These are phyloP conservation scores for Notocelia uddmanniana DNA, from an alignment of 2,888 invertebrate species.

Conservation along the genomic window DNA sequence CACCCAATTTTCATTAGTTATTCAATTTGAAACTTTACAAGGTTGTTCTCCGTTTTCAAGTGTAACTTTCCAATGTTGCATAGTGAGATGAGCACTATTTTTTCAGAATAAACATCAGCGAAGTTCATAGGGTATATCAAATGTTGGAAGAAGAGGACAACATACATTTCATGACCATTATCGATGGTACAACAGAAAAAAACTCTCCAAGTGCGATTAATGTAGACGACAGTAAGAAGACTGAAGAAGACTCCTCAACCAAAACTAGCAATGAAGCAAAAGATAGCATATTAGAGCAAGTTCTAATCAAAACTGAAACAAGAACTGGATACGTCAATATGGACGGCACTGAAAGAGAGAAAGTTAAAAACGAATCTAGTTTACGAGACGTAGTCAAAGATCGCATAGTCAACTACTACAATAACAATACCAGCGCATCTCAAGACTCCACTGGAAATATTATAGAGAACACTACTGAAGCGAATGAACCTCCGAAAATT, in stretches of 20 bases:
- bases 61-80: too few relatives aligned
- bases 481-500: constrained; percentile 36
- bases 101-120: constrained; percentile 80
- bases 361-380: constrained; percentile 67
- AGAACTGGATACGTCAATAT: constrained; percentile 78
- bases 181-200: constrained; percentile 64
- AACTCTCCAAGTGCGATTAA: constrained; percentile 52
- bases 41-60: too few relatives aligned
- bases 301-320: constrained; percentile 78
- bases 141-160: constrained; percentile 82
- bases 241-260: constrained; percentile 32
- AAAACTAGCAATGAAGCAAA: constrained; percentile 46
- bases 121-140: constrained; percentile 80
- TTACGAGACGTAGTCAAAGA: constrained; percentile 72
- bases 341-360: constrained; percentile 78
- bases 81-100: too few relatives aligned
- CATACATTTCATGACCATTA: constrained; percentile 75
- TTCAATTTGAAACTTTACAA: too few relatives aligned
- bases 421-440: constrained; percentile 55
- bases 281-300: constrained; percentile 58
- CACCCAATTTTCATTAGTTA: too few relatives aligned
- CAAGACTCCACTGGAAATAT: constrained; percentile 49
- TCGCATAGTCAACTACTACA: constrained; percentile 66
- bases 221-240: constrained; percentile 5
- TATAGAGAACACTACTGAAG: constrained; percentile 45